Percentiles rank a stretch among this genome's conserved stretches.
Evolutionary conservation across 2,888 invertebrate genomes (phyloP).

Genomic region (Heliconius aoede): DNA sequence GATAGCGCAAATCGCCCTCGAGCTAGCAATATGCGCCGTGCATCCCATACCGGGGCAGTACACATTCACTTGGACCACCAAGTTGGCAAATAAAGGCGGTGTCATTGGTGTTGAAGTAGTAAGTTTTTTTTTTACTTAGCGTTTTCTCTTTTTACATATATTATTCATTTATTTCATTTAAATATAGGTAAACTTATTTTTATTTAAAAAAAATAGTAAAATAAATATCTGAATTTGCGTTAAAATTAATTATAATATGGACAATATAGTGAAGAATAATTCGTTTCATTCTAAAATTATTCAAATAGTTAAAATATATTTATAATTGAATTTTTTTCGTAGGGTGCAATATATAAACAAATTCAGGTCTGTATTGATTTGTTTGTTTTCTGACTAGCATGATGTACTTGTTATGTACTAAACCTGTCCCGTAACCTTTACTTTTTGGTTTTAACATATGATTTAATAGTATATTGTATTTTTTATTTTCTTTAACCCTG

Average conservation of each 20-base stretch:
- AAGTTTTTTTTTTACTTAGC: constrained; percentile 57
- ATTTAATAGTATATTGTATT: background rate
- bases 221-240: background rate
- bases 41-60: constrained; percentile 99
- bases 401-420: constrained; percentile 57
- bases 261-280: background rate
- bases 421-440: constrained; percentile 16
- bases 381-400: constrained; percentile 63
- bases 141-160: background rate
- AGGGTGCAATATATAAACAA: constrained; percentile 83
- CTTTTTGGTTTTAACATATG: background rate
- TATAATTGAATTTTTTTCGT: constrained; percentile 67
- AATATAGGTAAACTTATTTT: background rate
- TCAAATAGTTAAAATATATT: background rate
- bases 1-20: constrained; percentile 95
- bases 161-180: background rate
- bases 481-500: background rate
- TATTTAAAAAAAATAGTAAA: background rate
- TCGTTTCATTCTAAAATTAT: background rate
- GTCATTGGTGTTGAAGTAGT: constrained; percentile 86
- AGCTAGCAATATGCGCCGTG: constrained; percentile 97
- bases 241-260: background rate
- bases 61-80: constrained; percentile 98
- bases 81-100: constrained; percentile 94
- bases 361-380: constrained; percentile 82